These are phyloP conservation scores for Actinostola sp. DNA, from an alignment of 92 coral and sea anemone genomes.

Conservation along the genomic window DNA sequence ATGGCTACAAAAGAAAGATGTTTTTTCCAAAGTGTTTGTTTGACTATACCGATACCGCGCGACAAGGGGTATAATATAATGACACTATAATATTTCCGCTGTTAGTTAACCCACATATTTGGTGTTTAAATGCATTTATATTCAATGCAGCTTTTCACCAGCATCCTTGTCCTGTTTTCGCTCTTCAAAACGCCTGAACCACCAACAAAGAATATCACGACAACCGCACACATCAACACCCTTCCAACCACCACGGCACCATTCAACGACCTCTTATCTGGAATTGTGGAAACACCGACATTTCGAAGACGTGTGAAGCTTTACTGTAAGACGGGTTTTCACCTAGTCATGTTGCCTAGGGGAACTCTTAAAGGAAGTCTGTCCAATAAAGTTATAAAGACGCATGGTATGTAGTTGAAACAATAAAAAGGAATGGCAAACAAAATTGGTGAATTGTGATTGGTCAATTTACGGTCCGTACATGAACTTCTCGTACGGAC, in stretches of 20 bases:
- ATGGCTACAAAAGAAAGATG: no score
- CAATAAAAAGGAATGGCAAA: no score
- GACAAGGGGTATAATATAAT: no score
- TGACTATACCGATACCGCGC: no score
- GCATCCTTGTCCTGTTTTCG: conserved; percentile 33
- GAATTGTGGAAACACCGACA: conserved; percentile 16
- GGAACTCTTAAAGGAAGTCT: conserved; percentile 41
- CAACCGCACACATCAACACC: conserved; percentile 18
- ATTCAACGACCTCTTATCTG: not conserved
- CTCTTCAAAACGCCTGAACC: conserved; percentile 28
- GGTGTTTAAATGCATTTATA: no score
- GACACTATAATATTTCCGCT: no score
- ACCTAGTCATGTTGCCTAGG: conserved; percentile 41
- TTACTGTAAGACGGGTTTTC: conserved; percentile 38
- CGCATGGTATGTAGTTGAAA: conserved; percentile 25
- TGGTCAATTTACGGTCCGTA: no score
- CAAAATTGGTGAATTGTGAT: no score
- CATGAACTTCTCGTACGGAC: no score
- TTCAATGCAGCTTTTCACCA: conserved; percentile 45
- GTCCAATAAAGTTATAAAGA: not conserved
- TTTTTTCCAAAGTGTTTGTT: no score
- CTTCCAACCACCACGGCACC: not conserved
- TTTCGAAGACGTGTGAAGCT: conserved; percentile 28
- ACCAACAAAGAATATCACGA: conserved; percentile 26
- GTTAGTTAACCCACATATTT: no score